Evolutionary conservation across 2,113 vertebrate genomes (phyloP).

Genomic region (Danionella cerebrum): DNA sequence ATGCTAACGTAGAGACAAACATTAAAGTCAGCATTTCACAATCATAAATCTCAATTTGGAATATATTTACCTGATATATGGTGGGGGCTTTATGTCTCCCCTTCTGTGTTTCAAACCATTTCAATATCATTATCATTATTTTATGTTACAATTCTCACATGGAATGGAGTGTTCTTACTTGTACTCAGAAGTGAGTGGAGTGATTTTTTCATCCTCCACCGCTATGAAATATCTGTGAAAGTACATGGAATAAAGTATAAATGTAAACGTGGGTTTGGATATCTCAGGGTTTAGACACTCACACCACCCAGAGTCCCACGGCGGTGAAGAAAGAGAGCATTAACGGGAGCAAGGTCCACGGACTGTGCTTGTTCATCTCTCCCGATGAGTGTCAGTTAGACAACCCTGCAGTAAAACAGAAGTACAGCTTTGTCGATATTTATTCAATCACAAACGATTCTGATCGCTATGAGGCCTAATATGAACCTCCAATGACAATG

Average conservation of each 20-base stretch:
- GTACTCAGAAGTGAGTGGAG: slow-evolving; percentile 64
- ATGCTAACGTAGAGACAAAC: too few relatives aligned
- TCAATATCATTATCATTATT: background rate
- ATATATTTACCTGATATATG: slow-evolving; percentile 79
- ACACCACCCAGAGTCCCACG: slow-evolving; percentile 84
- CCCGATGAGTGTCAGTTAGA: background rate
- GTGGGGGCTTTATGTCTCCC: slow-evolving; percentile 62
- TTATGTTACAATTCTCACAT: too few relatives aligned
- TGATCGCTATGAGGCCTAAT: too few relatives aligned
- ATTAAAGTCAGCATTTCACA: slow-evolving; percentile 37
- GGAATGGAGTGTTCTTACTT: slow-evolving; percentile 58
- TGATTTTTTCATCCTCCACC: slow-evolving; percentile 71
- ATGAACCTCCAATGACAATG: too few relatives aligned
- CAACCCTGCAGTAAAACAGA: background rate
- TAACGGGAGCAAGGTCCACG: slow-evolving; percentile 82
- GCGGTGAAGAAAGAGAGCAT: slow-evolving; percentile 74
- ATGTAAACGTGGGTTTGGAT: background rate
- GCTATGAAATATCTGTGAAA: slow-evolving; percentile 78
- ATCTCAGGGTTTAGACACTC: slow-evolving; percentile 51
- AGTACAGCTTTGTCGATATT: too few relatives aligned
- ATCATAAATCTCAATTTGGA: too few relatives aligned
- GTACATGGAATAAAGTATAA: background rate
- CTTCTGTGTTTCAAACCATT: slow-evolving; percentile 49
- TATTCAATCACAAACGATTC: too few relatives aligned
- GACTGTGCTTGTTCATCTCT: slow-evolving; percentile 70